phyloP scores from a whole-genome alignment of 2,113 vertebrate species.

The Callopanchax toddi region DNA sequence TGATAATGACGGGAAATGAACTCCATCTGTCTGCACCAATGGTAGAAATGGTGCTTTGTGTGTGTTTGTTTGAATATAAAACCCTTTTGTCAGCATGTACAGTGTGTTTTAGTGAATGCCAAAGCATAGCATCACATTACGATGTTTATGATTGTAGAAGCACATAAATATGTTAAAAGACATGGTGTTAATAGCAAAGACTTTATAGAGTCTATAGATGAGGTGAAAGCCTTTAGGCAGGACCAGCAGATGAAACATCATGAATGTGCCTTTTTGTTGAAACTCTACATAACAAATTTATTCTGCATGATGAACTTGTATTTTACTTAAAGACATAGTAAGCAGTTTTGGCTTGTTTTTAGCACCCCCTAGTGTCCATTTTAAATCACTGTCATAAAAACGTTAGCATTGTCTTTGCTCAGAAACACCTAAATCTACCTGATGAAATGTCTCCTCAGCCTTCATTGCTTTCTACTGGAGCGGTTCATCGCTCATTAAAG shows the following conservation, averaged over 20 bases:
- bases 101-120: not conserved
- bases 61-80: not conserved
- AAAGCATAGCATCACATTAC: not conserved
- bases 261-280: not conserved
- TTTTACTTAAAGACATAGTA: too few relatives aligned
- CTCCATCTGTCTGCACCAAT: constrained; percentile 65
- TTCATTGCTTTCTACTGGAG: too few relatives aligned
- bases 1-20: constrained; percentile 65
- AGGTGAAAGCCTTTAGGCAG: not conserved
- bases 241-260: not conserved
- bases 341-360: too few relatives aligned
- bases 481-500: too few relatives aligned
- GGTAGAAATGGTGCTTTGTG: constrained; percentile 10
- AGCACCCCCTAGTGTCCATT: too few relatives aligned
- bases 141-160: not conserved
- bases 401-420: too few relatives aligned
- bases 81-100: constrained; percentile 29
- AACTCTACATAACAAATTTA: not conserved
- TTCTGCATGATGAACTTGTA: too few relatives aligned
- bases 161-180: not conserved
- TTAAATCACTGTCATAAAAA: too few relatives aligned
- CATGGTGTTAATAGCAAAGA: constrained; percentile 1
- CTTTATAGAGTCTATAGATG: not conserved
- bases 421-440: too few relatives aligned
- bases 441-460: too few relatives aligned